Evolutionary conservation across 2,797 vertebrate species (phyloP), one percentile per base, ranked within the genome.

Genomic region (Mormyrus hasselquistii): DNA sequence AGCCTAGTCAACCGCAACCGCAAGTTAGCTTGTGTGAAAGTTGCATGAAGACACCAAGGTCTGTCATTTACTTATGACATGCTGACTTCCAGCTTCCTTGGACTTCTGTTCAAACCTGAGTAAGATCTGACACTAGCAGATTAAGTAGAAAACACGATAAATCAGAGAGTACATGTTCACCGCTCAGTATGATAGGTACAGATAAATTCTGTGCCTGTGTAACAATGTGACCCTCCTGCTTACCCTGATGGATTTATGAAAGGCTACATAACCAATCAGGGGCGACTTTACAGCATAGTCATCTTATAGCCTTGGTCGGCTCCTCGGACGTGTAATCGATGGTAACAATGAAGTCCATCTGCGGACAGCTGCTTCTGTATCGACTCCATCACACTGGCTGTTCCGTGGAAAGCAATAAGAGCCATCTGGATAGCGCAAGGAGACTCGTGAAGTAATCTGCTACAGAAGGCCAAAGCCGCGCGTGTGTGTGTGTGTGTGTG

Each of bases 281-380:
- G n/a, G 34, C 4, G 7, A 59, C 9, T 52, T 62, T 25, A n/a
- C 19, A 25, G 12, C 25, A 69, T 83, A n/a, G 2, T 19, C 52
- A 62, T 83, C 50, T 65, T 89, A 55, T 85, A 8, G 1, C 41
- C 44, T 85, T 49, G 59, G 59, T 52, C 69, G 22, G 25, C 53
- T 76, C 44, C 69, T 38, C 8, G 29, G 57, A 89, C 83, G 38
- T 49, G 25, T 34, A 86, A 73, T 86, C 84, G 85, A 86, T 89
- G 47, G 4, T 41, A 44, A 87, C 29, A 9, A 25, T 38, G 34
- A 65, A 87, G 57, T 65, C 86, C 57, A 12, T 87, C 55, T 87
- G 55, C 6, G 38, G 29, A 76, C 34, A 41, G 49, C 12, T 73
- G 88, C 88, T 65, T 62, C 38, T 50, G 19, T 86, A 38, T 86